Percentiles rank a stretch among this genome's conserved stretches.
Conservation (phyloP, 2,888 invertebrate genomes). For the Fragum sueziense region DNA sequence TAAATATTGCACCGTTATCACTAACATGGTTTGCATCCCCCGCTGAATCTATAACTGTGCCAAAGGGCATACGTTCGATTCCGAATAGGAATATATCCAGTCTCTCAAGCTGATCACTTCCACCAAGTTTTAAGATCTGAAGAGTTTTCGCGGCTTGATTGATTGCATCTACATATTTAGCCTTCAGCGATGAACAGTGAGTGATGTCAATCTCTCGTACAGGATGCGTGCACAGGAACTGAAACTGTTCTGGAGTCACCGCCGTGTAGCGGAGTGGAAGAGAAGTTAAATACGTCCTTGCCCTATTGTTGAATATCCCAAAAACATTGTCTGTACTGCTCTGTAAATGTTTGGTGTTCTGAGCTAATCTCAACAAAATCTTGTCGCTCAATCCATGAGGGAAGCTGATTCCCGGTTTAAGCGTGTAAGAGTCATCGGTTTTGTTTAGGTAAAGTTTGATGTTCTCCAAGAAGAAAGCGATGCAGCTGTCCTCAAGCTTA, state of each 20-base stretch:
- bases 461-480: slow-evolving; percentile 48
- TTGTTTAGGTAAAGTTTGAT: slow-evolving; percentile 48
- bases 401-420: slow-evolving; percentile 54
- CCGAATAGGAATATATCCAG: slow-evolving; percentile 42
- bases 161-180: slow-evolving; percentile 49
- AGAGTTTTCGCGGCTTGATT: slow-evolving; percentile 86
- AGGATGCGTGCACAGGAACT: slow-evolving; percentile 88
- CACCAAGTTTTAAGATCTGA: slow-evolving; percentile 88
- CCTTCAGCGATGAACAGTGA: slow-evolving; percentile 87
- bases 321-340: slow-evolving; percentile 46
- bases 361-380: slow-evolving; percentile 37
- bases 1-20: slow-evolving; percentile 46
- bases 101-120: slow-evolving; percentile 51
- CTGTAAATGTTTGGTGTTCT: slow-evolving; percentile 38
- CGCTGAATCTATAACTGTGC: slow-evolving; percentile 1
- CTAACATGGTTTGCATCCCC: slow-evolving; percentile 21
- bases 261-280: slow-evolving; percentile 65
- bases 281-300: slow-evolving; percentile 57
- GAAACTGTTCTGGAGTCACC: slow-evolving; percentile 88
- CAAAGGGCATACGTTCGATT: slow-evolving; percentile 8
- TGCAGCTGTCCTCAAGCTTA: slow-evolving; percentile 48
- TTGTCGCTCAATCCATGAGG: slow-evolving; percentile 60
- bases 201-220: slow-evolving; percentile 89
- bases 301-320: slow-evolving; percentile 56
- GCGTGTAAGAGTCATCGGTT: slow-evolving; percentile 52